Conservation (phyloP, 1,140 invertebrate species). For the Drosophila kepulauana region DNA sequence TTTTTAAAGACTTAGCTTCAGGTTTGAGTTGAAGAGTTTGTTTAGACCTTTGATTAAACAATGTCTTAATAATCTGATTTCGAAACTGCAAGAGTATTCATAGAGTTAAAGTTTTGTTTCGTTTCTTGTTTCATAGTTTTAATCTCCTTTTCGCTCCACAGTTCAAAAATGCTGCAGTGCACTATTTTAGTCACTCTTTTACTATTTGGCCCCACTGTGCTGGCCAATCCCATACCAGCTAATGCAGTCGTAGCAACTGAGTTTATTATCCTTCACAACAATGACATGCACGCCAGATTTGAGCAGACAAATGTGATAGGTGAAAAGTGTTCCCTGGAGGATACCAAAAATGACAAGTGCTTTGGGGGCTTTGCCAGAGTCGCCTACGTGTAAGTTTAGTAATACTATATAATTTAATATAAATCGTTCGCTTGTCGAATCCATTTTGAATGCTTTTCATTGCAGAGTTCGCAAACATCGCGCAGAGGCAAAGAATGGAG, state of each 20-base stretch:
- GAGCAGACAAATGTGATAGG: conserved; percentile 90
- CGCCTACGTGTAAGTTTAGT: conserved; percentile 86
- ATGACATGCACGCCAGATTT: conserved; percentile 95
- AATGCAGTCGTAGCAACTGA: conserved; percentile 72
- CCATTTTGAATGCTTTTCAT: neutral
- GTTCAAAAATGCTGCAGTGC: conserved; percentile 40
- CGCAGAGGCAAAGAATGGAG: conserved; percentile 85
- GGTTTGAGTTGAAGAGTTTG: too few relatives aligned
- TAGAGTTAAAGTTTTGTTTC: neutral
- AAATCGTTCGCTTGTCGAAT: neutral
- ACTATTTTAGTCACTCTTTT: neutral
- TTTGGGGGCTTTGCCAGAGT: conserved; percentile 93
- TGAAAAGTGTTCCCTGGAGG: conserved; percentile 87
- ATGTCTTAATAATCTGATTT: too few relatives aligned
- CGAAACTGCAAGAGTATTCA: too few relatives aligned
- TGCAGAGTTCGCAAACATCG: conserved; percentile 87
- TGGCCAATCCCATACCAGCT: conserved; percentile 38
- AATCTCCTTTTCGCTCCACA: neutral
- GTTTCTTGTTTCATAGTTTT: neutral
- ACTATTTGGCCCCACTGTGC: neutral
- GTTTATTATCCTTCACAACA: conserved; percentile 93
- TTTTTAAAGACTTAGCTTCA: too few relatives aligned
- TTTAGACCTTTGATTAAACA: too few relatives aligned
- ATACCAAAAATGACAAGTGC: conserved; percentile 87
- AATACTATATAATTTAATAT: neutral